These are phyloP conservation scores for Dinocampus coccinellae DNA, from an alignment of 2,888 invertebrate genomes.

Conservation along the genomic window DNA sequence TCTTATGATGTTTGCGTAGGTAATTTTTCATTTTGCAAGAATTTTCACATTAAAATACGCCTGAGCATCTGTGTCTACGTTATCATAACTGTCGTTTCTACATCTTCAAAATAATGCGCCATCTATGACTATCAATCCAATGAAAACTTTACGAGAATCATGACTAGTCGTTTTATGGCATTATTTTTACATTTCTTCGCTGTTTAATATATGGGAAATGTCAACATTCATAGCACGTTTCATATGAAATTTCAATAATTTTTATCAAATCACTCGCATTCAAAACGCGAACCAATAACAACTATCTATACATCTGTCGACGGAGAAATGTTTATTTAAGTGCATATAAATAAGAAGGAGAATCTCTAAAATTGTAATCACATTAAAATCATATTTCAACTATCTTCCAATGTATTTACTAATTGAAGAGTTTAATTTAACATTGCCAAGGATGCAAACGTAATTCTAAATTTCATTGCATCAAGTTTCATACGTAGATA, in stretches of 20 bases:
- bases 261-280: neutral
- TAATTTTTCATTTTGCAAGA: neutral
- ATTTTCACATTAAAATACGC: neutral
- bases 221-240: conserved; percentile 6
- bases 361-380: neutral
- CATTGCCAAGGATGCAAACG: neutral
- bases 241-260: neutral
- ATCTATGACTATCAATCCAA: neutral
- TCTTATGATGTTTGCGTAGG: neutral
- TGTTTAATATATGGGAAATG: neutral
- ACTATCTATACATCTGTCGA: neutral
- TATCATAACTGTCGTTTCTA: neutral
- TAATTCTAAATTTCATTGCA: neutral
- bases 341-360: neutral
- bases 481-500: neutral
- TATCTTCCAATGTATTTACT: neutral
- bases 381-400: conserved; percentile 6
- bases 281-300: neutral
- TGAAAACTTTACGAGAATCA: neutral
- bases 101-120: neutral
- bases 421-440: neutral
- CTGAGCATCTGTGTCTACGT: neutral
- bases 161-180: neutral
- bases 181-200: neutral
- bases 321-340: neutral